A percentile compares a stretch with the other conserved stretches of the same genome.
Conservation (phyloP, 1,140 invertebrate species). For the Pomacea maculata region DNA sequence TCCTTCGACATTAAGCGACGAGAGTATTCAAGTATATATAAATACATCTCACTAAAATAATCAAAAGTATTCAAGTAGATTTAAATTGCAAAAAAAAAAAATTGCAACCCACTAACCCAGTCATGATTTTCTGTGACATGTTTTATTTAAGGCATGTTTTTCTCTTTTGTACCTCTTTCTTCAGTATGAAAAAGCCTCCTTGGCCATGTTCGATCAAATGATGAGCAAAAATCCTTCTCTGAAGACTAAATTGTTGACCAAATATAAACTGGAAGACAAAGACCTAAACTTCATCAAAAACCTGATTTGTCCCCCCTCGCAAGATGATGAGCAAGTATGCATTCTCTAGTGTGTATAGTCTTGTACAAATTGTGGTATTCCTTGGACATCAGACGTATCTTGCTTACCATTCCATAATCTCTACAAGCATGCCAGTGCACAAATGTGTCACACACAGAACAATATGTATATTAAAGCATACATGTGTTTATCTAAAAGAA, state of each 20-base stretch:
- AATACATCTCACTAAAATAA: not conserved
- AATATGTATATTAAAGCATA: too few species aligned
- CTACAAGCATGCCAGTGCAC: not conserved
- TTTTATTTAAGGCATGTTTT: too few species aligned
- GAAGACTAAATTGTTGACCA: not conserved
- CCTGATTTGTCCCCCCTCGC: conserved; percentile 1
- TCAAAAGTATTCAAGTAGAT: too few species aligned
- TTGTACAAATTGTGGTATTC: not conserved
- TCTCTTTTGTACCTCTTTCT: not conserved
- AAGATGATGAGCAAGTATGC: not conserved
- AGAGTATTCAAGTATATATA: not conserved
- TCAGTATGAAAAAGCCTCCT: conserved; percentile 35
- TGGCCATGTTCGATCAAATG: conserved; percentile 25
- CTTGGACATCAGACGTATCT: too few species aligned
- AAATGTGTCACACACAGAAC: not conserved
- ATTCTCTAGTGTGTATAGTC: not conserved
- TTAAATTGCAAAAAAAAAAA: too few species aligned
- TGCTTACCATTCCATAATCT: not conserved
- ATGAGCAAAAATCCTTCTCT: conserved; percentile 11
- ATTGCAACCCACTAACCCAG: too few species aligned
- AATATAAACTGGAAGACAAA: not conserved
- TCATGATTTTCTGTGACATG: too few species aligned
- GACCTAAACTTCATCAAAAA: conserved; percentile 23
- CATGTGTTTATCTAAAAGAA: too few species aligned
- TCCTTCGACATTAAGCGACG: not conserved